Conservation (phyloP, 2,797 vertebrate genomes). For the Synaphobranchus kaupii region DNA sequence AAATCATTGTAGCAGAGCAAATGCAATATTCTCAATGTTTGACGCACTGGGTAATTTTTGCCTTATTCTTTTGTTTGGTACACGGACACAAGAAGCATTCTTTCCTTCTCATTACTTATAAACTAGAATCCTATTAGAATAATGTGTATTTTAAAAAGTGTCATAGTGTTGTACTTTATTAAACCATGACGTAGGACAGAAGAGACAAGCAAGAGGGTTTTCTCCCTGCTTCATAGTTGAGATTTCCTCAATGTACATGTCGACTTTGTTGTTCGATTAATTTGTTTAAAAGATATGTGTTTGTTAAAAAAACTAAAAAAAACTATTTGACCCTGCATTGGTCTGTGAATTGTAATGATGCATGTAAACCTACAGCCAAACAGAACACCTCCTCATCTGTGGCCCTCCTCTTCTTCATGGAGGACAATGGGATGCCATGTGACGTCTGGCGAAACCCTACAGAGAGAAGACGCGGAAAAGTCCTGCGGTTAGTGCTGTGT, state of each 20-base stretch:
- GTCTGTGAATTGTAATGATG: neutral
- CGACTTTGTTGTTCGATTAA: too few relatives aligned
- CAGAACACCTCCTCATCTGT: conserved; percentile 97
- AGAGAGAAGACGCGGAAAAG: conserved; percentile 6
- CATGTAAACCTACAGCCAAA: conserved; percentile 85
- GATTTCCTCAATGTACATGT: neutral
- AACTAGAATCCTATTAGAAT: too few relatives aligned
- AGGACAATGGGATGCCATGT: conserved; percentile 93
- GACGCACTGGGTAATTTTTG: neutral
- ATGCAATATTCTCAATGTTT: neutral
- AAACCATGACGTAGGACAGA: too few relatives aligned
- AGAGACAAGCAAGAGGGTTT: too few relatives aligned
- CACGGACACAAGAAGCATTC: too few relatives aligned
- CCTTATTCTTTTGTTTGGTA: too few relatives aligned
- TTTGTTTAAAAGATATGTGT: too few relatives aligned
- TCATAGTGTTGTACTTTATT: too few relatives aligned
- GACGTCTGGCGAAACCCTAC: conserved; percentile 90
- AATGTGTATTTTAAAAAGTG: too few relatives aligned
- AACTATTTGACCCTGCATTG: neutral
- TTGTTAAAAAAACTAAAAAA: too few relatives aligned
- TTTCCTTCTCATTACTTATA: neutral
- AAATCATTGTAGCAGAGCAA: neutral
- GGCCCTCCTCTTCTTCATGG: conserved; percentile 94
- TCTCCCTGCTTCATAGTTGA: neutral
- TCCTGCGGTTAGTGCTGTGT: neutral